Evolutionary conservation across 1,140 invertebrate species (phyloP).

Genomic region (Hestina assimilis): DNA sequence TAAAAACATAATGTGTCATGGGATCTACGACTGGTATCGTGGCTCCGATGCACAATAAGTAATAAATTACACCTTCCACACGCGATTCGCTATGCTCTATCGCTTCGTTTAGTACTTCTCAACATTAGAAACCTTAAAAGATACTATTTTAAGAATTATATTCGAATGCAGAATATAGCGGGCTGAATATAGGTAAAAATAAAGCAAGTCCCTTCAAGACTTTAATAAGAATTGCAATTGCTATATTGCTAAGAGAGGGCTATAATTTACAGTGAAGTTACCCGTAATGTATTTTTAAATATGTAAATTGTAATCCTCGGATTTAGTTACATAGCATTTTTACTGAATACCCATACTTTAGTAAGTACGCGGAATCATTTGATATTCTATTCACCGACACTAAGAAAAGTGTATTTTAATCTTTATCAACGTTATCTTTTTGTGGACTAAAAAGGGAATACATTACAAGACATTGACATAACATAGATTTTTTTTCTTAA

Average conservation of each 20-base stretch:
- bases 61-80: conserved; percentile 15
- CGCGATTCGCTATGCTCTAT: conserved; percentile 13
- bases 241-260: not conserved
- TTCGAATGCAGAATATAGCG: not conserved
- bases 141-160: not conserved
- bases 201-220: not conserved
- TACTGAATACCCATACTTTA: no score
- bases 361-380: no score
- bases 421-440: no score
- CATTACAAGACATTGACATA: no score
- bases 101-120: conserved; percentile 5
- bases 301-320: not conserved
- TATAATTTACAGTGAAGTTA: not conserved
- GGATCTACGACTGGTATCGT: not conserved
- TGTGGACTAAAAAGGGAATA: no score
- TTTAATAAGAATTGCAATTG: not conserved
- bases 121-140: not conserved
- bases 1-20: not conserved
- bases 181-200: not conserved
- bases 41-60: conserved; percentile 1
- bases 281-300: not conserved
- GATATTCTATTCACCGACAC: no score
- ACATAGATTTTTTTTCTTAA: no score
- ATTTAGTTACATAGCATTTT: no score
- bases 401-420: no score